These are phyloP conservation scores for Nebria brevicollis DNA, from an alignment of 2,888 invertebrate species.

Conservation along the genomic window DNA sequence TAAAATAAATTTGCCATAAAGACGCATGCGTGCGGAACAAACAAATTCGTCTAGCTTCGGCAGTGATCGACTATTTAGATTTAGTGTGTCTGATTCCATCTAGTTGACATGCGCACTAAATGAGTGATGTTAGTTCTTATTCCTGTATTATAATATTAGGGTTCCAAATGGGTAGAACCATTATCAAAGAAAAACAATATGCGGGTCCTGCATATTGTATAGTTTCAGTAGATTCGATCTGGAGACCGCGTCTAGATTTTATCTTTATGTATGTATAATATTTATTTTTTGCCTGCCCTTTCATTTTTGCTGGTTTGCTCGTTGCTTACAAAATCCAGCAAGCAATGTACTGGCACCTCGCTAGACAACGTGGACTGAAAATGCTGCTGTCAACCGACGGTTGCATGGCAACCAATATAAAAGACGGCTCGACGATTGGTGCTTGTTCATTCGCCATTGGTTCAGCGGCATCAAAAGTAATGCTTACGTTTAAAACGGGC, in stretches of 20 bases:
- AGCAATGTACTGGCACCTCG: slow-evolving; percentile 64
- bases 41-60: neutral
- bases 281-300: slow-evolving; percentile 59
- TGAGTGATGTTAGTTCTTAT: neutral
- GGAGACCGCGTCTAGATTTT: slow-evolving; percentile 60
- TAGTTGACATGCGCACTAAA: neutral
- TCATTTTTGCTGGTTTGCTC: slow-evolving; percentile 63
- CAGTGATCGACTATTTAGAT: neutral
- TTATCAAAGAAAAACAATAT: neutral
- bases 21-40: neutral
- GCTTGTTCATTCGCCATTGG: slow-evolving; percentile 33
- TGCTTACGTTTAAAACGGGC: slow-evolving; percentile 60
- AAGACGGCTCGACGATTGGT: slow-evolving; percentile 56
- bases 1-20: no score
- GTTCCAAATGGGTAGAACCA: neutral
- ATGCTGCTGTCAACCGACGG: slow-evolving; percentile 53
- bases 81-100: neutral
- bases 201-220: slow-evolving; percentile 25
- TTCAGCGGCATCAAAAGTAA: slow-evolving; percentile 50
- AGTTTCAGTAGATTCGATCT: slow-evolving; percentile 23
- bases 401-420: slow-evolving; percentile 56
- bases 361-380: slow-evolving; percentile 62
- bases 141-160: neutral
- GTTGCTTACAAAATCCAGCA: slow-evolving; percentile 62
- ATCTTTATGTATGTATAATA: slow-evolving; percentile 61